Conservation (phyloP, 2,113 vertebrate genomes). For the Thamnophis sirtalis region DNA sequence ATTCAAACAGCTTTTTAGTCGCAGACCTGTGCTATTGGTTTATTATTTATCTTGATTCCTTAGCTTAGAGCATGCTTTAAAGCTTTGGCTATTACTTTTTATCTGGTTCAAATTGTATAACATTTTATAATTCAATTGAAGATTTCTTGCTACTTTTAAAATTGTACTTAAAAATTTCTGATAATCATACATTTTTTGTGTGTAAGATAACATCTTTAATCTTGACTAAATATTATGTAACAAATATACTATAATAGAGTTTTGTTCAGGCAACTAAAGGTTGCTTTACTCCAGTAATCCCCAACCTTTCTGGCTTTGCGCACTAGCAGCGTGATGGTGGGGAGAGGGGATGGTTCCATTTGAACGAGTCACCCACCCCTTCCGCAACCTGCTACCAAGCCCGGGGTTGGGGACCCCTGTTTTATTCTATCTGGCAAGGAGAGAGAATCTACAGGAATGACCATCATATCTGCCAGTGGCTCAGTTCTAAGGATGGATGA, state of each 20-base stretch:
- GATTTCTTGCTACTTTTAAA: neutral
- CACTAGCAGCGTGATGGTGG: neutral
- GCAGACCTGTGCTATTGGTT: no score
- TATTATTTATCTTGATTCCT: neutral
- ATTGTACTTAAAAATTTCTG: neutral
- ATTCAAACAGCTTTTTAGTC: no score
- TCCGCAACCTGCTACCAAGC: neutral
- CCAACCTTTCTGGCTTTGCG: neutral
- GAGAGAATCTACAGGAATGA: neutral
- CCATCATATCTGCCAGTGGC: neutral
- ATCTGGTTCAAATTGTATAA: neutral
- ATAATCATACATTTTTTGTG: neutral
- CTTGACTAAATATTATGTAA: neutral
- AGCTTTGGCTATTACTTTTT: neutral
- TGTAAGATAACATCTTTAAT: neutral
- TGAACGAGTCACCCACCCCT: neutral
- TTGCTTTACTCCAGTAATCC: neutral
- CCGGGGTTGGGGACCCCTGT: neutral
- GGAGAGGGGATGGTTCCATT: neutral
- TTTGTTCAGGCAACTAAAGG: neutral
- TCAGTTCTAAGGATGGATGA: neutral
- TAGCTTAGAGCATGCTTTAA: neutral
- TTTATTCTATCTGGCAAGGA: neutral
- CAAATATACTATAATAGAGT: neutral
- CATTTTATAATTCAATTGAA: neutral